Base-by-base conservation (phyloP, 2,113 vertebrate species). In the Dendropsophus ebraccatus region DNA sequence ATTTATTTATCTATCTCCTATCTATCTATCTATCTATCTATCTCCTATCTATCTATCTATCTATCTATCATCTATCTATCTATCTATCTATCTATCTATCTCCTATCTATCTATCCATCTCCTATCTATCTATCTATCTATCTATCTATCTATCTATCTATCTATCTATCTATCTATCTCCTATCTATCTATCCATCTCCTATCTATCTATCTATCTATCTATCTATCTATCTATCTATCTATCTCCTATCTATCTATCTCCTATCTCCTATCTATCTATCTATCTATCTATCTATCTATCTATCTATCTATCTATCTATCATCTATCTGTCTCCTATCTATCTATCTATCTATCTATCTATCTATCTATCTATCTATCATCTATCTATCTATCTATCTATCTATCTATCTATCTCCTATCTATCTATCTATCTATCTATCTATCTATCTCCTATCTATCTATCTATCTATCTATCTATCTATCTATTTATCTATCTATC, bases 41-140 rank as follows among this genome's bases (percentile, higher is more conserved):
- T n/a, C 21, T 58, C n/a, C 25, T 65, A 17, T 32, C 14, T 17
- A 30, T 35, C 11, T 14, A 13, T 65, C 60, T 65, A 16, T 60
- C 56, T 25, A 60, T 60, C 56, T 60, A 0, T 11, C 25, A 60
- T 60, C 56, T 60, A 60, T 60, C 56, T 60, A 60, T 60, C n/a
- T 60, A 60, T 60, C 56, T 58, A n/a, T 60, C 56, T 60, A 25
- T 60, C 56, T 60, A 60, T 60, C 56, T 58, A 58, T 54, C 52
- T 2, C 8, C 0, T 21, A 54, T 23, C 21, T 58, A 58, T 58
- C 54, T 58, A 58, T 58, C 21, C n/a, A 58, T 58, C 21, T 58
- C 5, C 2, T 60, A 60, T 60, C 56, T 60, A 60, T 60, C 23
- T 60, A n/a, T 25, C 56, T 25, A 25, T 60, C 56, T 12, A 11